phyloP scores from a whole-genome alignment of 2,113 vertebrate species.

The Gallinago paraguaiae region DNA sequence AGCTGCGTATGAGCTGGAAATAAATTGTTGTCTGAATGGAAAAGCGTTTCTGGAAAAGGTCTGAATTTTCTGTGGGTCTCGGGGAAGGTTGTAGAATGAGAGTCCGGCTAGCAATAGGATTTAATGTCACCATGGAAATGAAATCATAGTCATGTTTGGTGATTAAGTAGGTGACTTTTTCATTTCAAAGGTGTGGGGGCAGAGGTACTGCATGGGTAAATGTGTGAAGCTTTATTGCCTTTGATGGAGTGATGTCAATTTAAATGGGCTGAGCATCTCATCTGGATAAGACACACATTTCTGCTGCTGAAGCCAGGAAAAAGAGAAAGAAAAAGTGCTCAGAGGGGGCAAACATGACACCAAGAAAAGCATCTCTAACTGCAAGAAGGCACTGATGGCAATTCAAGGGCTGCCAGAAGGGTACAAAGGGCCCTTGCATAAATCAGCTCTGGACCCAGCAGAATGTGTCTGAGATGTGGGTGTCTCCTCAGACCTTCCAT shows the following conservation, averaged over 20 bases:
- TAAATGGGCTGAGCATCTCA: neutral
- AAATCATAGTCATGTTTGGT: neutral
- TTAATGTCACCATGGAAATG: neutral
- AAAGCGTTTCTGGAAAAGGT: neutral
- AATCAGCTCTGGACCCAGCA: neutral
- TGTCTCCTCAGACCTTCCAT: conserved; percentile 29
- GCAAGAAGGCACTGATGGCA: neutral
- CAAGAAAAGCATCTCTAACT: neutral
- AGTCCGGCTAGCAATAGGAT: neutral
- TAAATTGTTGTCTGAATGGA: neutral
- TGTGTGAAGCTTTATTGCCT: neutral
- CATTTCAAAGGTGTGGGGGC: neutral
- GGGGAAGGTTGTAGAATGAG: neutral
- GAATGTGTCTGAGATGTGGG: neutral
- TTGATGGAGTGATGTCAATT: neutral
- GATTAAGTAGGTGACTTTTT: neutral
- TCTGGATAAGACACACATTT: neutral
- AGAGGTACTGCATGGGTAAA: neutral
- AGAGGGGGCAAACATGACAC: neutral
- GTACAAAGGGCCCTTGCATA: neutral
- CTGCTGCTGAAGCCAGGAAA: neutral
- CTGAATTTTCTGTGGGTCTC: neutral
- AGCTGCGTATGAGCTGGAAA: neutral
- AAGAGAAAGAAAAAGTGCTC: neutral
- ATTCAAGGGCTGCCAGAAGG: neutral